phyloP scores from a whole-genome alignment of 1,140 invertebrate species.

The Hyles euphorbiae region DNA sequence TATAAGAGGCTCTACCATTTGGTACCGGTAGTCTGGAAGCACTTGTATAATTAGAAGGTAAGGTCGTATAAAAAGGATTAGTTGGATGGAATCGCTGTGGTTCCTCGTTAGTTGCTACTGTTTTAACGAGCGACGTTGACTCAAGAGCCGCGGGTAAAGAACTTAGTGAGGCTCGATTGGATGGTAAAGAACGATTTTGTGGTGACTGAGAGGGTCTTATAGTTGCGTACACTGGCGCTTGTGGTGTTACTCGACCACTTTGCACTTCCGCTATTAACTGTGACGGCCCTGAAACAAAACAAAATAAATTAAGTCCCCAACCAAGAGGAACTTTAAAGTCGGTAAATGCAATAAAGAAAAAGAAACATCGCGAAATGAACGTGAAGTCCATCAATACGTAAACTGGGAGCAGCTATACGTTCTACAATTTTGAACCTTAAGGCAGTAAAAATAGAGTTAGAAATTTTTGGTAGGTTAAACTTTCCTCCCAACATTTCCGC shows the following conservation, averaged over 20 bases:
- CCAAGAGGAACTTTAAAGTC: not conserved
- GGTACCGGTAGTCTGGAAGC: constrained; percentile 65
- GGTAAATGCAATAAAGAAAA: constrained; percentile 10
- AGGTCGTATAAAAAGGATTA: constrained; percentile 67
- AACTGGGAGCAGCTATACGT: not conserved
- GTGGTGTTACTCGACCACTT: constrained; percentile 52
- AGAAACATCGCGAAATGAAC: constrained; percentile 10
- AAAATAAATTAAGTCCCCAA: constrained; percentile 12
- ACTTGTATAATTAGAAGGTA: constrained; percentile 60
- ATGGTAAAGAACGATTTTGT: constrained; percentile 36
- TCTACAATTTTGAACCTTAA: not conserved
- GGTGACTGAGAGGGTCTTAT: constrained; percentile 47
- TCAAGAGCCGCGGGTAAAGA: constrained; percentile 44
- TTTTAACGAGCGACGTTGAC: constrained; percentile 50
- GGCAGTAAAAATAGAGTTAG: not conserved
- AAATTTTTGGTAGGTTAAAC: constrained; percentile 1
- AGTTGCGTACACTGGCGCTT: constrained; percentile 61
- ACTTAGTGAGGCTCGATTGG: constrained; percentile 46
- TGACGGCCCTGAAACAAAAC: constrained; percentile 66
- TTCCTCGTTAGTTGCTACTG: constrained; percentile 41
- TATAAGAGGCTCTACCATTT: constrained; percentile 47
- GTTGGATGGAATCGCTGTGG: constrained; percentile 58
- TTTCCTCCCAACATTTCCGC: constrained; percentile 18
- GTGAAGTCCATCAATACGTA: constrained; percentile 13
- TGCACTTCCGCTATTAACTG: constrained; percentile 60